Percentiles rank a stretch among this genome's conserved stretches.
Conservation (phyloP, 53 echinoderm and acorn worm genomes). For the Actinopyga echinites region DNA sequence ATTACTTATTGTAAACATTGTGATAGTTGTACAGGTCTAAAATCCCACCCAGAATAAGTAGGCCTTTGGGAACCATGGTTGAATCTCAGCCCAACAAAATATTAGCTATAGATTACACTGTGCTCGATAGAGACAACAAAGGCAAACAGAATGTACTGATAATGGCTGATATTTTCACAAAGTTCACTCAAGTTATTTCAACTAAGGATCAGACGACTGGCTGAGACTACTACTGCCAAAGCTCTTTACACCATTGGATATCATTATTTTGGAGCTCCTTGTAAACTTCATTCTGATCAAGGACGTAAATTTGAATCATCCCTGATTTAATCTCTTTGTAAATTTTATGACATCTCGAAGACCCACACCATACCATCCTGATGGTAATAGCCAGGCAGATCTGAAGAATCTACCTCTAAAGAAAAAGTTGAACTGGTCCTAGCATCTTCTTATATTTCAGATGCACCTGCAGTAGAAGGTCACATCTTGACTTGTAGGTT, state of each 20-base stretch:
- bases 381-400: slow-evolving; percentile 57
- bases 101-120: slow-evolving; percentile 59
- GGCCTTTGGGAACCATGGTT: slow-evolving; percentile 23
- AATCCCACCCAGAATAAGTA: slow-evolving; percentile 31
- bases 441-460: too few species aligned
- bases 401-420: background rate
- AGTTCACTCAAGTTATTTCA: slow-evolving; percentile 55
- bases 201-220: slow-evolving; percentile 53
- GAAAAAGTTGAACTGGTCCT: too few species aligned
- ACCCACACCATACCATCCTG: slow-evolving; percentile 61
- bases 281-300: slow-evolving; percentile 51
- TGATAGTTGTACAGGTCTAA: slow-evolving; percentile 46
- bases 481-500: background rate
- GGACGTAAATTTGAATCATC: slow-evolving; percentile 60
- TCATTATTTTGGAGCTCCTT: slow-evolving; percentile 57
- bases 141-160: slow-evolving; percentile 62
- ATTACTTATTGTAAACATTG: slow-evolving; percentile 22
- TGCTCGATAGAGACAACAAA: slow-evolving; percentile 45
- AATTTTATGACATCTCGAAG: slow-evolving; percentile 49
- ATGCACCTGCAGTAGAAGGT: background rate
- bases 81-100: slow-evolving; percentile 51
- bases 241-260: slow-evolving; percentile 45
- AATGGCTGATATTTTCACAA: slow-evolving; percentile 61
- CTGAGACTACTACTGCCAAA: slow-evolving; percentile 48
- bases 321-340: slow-evolving; percentile 50